Percentiles rank a stretch among this genome's conserved stretches.
Evolutionary conservation across 2,888 invertebrate species (phyloP).

Genomic region (Lasioglossum malachurum): DNA sequence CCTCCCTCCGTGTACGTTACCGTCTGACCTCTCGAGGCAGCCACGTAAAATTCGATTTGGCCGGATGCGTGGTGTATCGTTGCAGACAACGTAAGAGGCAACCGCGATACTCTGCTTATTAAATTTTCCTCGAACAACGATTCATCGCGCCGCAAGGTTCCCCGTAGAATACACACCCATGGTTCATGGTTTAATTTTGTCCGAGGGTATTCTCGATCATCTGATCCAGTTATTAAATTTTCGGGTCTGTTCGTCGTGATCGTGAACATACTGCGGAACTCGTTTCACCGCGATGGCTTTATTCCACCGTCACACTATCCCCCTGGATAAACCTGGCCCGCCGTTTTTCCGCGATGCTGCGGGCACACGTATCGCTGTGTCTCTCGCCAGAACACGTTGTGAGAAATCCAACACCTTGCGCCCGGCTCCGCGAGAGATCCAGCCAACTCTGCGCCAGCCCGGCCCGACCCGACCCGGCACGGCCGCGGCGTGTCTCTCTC

Average conservation of each 20-base stretch:
- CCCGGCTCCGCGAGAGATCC: slow-evolving; percentile 12
- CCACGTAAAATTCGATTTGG: slow-evolving; percentile 58
- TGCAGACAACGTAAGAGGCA: slow-evolving; percentile 42
- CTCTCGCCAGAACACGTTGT: slow-evolving; percentile 19
- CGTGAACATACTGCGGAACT: slow-evolving; percentile 3
- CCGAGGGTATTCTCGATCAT: background rate
- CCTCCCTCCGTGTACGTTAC: background rate
- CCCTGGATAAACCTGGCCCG: slow-evolving; percentile 24
- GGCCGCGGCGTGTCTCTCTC: slow-evolving; percentile 8
- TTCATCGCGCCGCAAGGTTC: background rate
- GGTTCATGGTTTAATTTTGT: background rate
- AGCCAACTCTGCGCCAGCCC: background rate
- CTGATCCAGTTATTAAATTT: background rate
- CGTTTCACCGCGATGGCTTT: slow-evolving; percentile 9
- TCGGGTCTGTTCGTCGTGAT: background rate
- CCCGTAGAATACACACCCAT: background rate
- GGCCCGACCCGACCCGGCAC: too few species aligned
- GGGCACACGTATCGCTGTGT: slow-evolving; percentile 20
- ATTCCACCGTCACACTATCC: slow-evolving; percentile 10
- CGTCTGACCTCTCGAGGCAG: slow-evolving; percentile 36
- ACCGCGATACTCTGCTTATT: slow-evolving; percentile 11
- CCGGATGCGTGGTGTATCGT: slow-evolving; percentile 40
- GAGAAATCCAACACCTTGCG: slow-evolving; percentile 46
- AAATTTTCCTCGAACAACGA: slow-evolving; percentile 12
- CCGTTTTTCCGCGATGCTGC: slow-evolving; percentile 36